Evolutionary conservation across 2,888 invertebrate genomes (phyloP).

Genomic region (Synanthedon andrenaeformis): DNA sequence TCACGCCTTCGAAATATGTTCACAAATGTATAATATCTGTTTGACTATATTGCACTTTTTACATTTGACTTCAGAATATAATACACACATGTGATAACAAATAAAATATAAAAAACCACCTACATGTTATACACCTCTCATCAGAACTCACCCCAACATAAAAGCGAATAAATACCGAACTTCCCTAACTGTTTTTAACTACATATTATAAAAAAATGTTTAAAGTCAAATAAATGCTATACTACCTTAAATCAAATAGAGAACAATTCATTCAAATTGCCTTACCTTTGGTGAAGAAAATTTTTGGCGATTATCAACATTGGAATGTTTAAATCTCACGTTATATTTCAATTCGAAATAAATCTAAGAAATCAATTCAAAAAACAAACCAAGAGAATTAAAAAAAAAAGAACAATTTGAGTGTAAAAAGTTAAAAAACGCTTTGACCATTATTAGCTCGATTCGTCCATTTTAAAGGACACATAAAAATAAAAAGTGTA

Average conservation of each 20-base stretch:
- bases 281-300: conserved; percentile 65
- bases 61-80: not conserved
- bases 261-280: conserved; percentile 48
- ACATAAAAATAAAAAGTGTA: conserved; percentile 37
- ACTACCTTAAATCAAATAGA: conserved; percentile 62
- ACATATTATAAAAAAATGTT: conserved; percentile 17
- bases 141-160: conserved; percentile 22
- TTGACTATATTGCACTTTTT: not conserved
- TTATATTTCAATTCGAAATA: conserved; percentile 28
- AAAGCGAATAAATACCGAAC: conserved; percentile 32
- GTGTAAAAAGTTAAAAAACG: conserved; percentile 72
- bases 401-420: conserved; percentile 51
- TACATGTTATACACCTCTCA: conserved; percentile 14
- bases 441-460: conserved; percentile 71
- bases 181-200: conserved; percentile 7
- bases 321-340: conserved; percentile 60
- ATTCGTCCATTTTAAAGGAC: conserved; percentile 19
- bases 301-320: conserved; percentile 52
- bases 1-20: conserved; percentile 8
- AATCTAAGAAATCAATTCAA: conserved; percentile 44
- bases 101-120: conserved; percentile 10
- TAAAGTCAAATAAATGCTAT: conserved; percentile 71
- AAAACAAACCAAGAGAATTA: conserved; percentile 28
- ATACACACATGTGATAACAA: not conserved
- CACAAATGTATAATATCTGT: not conserved